Base-by-base conservation (phyloP, 2,888 invertebrate species). In the Hirtodrosophila trivittata region DNA sequence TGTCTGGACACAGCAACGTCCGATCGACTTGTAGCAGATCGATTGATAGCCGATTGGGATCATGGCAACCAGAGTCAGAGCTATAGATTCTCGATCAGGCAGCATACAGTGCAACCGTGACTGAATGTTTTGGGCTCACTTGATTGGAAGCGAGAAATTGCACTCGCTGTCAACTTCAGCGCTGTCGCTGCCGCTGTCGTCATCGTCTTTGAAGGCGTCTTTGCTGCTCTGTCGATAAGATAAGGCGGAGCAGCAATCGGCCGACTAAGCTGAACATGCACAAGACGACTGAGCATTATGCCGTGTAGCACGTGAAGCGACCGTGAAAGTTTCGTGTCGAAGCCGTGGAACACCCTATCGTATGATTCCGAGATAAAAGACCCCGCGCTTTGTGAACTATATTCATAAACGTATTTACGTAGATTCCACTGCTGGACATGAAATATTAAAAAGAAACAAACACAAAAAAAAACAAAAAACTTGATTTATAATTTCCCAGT, bases 191-290 rank as follows among this genome's bases (percentile, higher is more conserved):
- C 18, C 33, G 33, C n/a, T 14, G 10, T 18, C 33, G 35, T 6
- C 16, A 25, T 21, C 16, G 26, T 9, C 26, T 51, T 37, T 35
- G 33, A 50, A 37, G 51, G 33, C 47, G 45, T 50, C 50, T 35
- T 51, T 30, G 38, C 42, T 32, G 37, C 26, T 28, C 9, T 1
- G 39, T 59, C 78, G 82, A 82, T 82, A 82, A 87, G 82, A 82
- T 82, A 67, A 50, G 50, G 45, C 35, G 38, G 33, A 47, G 41
- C 46, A 47, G 38, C 47, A 55, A 78, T 71, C 85, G 74, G 49
- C 60, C 58, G 67, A 66, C 50, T 62, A 63, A 52, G 52, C 46
- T 81, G 75, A 63, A 50, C 82, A 82, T 82, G 82, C 77, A 58
- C 43, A 7, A 8, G 37, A 10, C 37, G 81, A 33, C 63, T 84